These are phyloP conservation scores for Paedocypris sp. DNA, from an alignment of 2,113 vertebrate genomes.

Conservation along the genomic window DNA sequence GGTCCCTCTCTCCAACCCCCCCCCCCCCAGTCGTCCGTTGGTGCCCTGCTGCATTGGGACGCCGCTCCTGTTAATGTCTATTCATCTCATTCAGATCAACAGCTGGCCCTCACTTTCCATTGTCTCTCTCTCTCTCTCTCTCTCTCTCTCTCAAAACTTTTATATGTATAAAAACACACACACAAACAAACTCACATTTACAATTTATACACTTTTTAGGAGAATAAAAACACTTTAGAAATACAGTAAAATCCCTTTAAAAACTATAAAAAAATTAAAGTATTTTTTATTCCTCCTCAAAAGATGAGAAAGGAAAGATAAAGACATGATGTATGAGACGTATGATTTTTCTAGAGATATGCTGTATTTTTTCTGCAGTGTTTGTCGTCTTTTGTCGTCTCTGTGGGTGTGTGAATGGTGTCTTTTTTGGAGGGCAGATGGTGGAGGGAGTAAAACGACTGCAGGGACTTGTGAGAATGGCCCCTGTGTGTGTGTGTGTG, in stretches of 20 bases:
- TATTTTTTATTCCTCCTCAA: too few relatives aligned
- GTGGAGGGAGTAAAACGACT: constrained; percentile 6
- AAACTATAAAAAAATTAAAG: too few relatives aligned
- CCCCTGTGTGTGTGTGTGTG: neutral
- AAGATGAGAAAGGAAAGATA: too few relatives aligned
- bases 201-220: too few relatives aligned
- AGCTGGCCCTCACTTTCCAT: constrained; percentile 31
- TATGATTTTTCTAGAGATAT: too few relatives aligned
- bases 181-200: neutral
- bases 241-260: too few relatives aligned
- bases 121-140: constrained; percentile 23
- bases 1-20: neutral
- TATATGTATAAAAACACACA: constrained; percentile 13
- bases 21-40: constrained; percentile 22
- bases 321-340: too few relatives aligned
- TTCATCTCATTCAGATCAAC: constrained; percentile 35
- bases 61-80: constrained; percentile 25
- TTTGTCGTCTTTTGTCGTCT: neutral
- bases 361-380: too few relatives aligned
- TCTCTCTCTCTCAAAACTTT: too few relatives aligned
- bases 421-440: constrained; percentile 17
- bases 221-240: too few relatives aligned
- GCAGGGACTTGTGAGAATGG: constrained; percentile 5
- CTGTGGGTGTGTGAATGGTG: constrained; percentile 12
- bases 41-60: constrained; percentile 14